Evolutionary conservation across 2,113 vertebrate genomes (phyloP).

Genomic region (Dunckerocampus dactyliophorus): DNA sequence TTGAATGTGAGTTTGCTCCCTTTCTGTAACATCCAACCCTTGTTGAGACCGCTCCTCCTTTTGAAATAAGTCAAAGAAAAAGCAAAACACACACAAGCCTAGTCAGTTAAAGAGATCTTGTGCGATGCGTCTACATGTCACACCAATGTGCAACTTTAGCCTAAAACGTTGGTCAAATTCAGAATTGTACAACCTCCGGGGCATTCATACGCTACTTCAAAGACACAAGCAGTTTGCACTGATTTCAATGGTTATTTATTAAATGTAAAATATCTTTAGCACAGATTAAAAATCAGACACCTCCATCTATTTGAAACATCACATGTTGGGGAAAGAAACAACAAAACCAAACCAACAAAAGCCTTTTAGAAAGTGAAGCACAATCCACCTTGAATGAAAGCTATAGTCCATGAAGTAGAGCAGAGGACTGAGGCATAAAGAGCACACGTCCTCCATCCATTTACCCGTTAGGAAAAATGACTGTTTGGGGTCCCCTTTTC

Average conservation of each 20-base stretch:
- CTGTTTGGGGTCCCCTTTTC: too few relatives aligned
- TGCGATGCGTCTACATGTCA: too few relatives aligned
- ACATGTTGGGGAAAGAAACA: constrained; percentile 55
- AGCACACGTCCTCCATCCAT: constrained; percentile 38
- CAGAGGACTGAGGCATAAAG: constrained; percentile 76
- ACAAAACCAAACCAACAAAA: constrained; percentile 50
- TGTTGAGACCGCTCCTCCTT: too few relatives aligned
- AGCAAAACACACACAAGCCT: too few relatives aligned
- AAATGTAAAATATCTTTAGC: constrained; percentile 86
- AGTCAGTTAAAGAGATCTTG: too few relatives aligned
- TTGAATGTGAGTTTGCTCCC: too few relatives aligned
- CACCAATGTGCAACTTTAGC: too few relatives aligned
- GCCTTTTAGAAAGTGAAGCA: constrained; percentile 72
- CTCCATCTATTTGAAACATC: constrained; percentile 77
- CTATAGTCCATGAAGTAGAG: constrained; percentile 53
- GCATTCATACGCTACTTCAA: too few relatives aligned
- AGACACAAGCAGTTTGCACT: constrained; percentile 15
- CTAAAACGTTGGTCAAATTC: too few relatives aligned
- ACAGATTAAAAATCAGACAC: constrained; percentile 84
- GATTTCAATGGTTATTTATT: constrained; percentile 83
- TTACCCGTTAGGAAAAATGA: background rate
- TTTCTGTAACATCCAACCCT: too few relatives aligned
- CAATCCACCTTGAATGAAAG: constrained; percentile 61
- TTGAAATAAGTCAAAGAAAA: too few relatives aligned
- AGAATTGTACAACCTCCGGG: too few relatives aligned